A percentile compares a stretch with the other conserved stretches of the same genome.
Conservation (phyloP, 2,797 vertebrate species). For the Triplophysa yarkandensis region DNA sequence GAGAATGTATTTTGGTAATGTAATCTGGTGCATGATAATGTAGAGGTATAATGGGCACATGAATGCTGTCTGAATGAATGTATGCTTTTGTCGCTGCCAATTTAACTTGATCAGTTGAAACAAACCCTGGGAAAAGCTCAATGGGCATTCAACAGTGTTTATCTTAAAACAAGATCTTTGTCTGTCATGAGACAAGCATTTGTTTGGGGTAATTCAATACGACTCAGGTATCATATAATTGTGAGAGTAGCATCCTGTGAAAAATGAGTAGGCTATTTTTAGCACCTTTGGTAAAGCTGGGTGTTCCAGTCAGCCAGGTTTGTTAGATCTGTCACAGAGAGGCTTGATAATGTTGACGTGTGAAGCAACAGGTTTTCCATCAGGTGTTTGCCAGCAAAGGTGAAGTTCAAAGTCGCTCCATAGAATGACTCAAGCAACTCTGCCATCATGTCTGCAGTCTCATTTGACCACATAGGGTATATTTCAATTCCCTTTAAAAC, state of each 20-base stretch:
- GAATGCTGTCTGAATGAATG: background rate
- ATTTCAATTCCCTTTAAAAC: slow-evolving; percentile 61
- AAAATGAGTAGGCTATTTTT: background rate
- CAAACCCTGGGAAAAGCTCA: background rate
- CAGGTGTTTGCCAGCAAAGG: slow-evolving; percentile 56
- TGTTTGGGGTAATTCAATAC: slow-evolving; percentile 20
- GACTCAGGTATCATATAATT: background rate
- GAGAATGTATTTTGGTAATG: slow-evolving; percentile 16
- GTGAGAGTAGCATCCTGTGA: background rate
- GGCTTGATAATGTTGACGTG: slow-evolving; percentile 42
- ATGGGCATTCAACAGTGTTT: background rate
- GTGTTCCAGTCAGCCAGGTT: slow-evolving; percentile 55
- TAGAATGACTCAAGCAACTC: slow-evolving; percentile 64
- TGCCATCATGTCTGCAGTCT: slow-evolving; percentile 64
- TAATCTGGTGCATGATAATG: slow-evolving; percentile 16
- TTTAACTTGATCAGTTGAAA: background rate
- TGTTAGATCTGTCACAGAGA: slow-evolving; percentile 46
- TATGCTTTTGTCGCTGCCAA: background rate
- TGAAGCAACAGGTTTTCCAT: slow-evolving; percentile 32
- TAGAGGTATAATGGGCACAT: slow-evolving; percentile 9
- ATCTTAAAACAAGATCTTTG: slow-evolving; percentile 18
- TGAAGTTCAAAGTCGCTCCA: slow-evolving; percentile 56
- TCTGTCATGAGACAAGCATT: background rate
- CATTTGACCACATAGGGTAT: slow-evolving; percentile 56
- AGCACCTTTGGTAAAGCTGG: slow-evolving; percentile 70